These are phyloP conservation scores for Physella acuta DNA, from an alignment of 1,140 invertebrate genomes.

Conservation along the genomic window DNA sequence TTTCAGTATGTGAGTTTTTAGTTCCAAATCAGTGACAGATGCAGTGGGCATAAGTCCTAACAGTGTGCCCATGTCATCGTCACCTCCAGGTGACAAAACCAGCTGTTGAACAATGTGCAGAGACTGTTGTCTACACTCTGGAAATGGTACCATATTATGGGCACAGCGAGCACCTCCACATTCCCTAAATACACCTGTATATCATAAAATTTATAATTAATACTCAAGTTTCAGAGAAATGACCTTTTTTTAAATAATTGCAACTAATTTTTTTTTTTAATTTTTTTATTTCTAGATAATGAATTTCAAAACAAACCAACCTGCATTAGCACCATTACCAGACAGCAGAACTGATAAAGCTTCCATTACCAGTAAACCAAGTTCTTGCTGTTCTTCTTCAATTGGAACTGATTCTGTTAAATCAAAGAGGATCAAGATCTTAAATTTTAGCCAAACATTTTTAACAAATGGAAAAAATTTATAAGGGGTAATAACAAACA, in stretches of 20 bases:
- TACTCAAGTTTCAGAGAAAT: no score
- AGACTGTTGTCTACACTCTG: conserved; percentile 78
- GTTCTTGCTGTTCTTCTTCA: conserved; percentile 63
- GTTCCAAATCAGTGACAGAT: conserved; percentile 72
- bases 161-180: conserved; percentile 88
- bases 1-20: conserved; percentile 90
- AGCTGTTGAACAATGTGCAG: conserved; percentile 79
- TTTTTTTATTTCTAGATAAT: no score
- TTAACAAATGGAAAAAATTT: no score
- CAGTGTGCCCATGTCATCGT: conserved; percentile 92
- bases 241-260: no score
- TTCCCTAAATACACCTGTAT: conserved; percentile 82
- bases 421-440: no score
- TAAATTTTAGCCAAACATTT: no score
- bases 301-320: conserved; percentile 43
- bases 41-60: conserved; percentile 88
- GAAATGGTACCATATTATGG: conserved; percentile 84
- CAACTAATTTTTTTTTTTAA: no score
- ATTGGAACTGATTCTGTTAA: conserved; percentile 13
- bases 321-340: conserved; percentile 81
- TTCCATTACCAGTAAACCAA: conserved; percentile 85
- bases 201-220: no score
- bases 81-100: conserved; percentile 85
- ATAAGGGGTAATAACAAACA: no score
- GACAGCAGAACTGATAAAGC: conserved; percentile 78